Evolutionary conservation across 2,888 invertebrate species (phyloP), one percentile per base, ranked within the genome.

Genomic region (Drosophila anomalata): DNA sequence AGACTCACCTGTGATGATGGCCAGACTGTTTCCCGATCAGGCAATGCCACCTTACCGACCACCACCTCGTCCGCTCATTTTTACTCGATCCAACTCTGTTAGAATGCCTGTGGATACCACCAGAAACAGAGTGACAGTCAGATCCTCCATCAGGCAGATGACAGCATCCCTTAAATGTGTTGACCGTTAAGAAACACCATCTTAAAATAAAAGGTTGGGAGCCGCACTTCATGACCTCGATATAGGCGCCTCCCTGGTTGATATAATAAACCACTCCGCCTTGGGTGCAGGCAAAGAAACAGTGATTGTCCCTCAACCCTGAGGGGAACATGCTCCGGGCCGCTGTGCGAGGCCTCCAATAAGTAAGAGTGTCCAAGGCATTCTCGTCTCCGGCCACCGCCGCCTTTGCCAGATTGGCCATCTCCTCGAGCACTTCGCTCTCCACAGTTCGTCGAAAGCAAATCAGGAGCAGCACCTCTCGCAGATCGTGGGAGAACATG

Each of bases 351-450:
- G 97, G 97, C 46, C 97, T 93, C 97, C 97, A 97, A 50, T 96
- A 96, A 74, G 96, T 97, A 70, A 97, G 94, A 42, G 96, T 94
- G 92, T 98, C 98, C 58, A 98, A 91, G 0, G 98, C 97, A 89
- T 94, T 94, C 90, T 98, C 97, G 92, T 98, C 98, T 3, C 98
- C 98, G 82, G 96, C 96, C 1, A 91, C 97, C 3, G 98, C 97
- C 54, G 97, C 97, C 89, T 95, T 90, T 2, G 94, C 94, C 48
- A 94, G 81, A 71, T 91, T 93, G 41, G 89, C 90, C 73, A 92
- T 87, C 75, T 92, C 92, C 44, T 91, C 91, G 3, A 89, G 89
- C 8, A 93, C 92, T 14, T 93, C 90, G 79, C 92, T 93, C 66
- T 93, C 93, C 26, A 90, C 89, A n/a, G 95, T 94, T 81, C 95